Evolutionary conservation across 2,797 vertebrate species (phyloP), one percentile per base, ranked within the genome.

Genomic region (Hafferia zeledoni): DNA sequence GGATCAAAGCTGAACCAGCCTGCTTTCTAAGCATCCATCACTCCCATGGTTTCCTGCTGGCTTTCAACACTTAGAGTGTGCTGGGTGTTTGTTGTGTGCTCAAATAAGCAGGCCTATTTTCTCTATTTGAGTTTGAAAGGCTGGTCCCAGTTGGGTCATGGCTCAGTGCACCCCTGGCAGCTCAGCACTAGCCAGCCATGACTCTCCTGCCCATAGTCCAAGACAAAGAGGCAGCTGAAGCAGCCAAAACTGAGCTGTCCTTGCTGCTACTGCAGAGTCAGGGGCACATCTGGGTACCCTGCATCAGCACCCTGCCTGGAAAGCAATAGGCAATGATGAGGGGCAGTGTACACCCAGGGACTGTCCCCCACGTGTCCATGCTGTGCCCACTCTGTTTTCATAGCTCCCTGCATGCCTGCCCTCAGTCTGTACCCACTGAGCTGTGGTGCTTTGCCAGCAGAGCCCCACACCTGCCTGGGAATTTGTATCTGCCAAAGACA

Each of bases 361-460:
- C 33, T 37, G 46, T 41, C 6, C 55, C 16, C 2, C 2, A 22
- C 56, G 27, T 59, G 44, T 55, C 9, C 0, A 3, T 55, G 47
- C 52, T 74, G 47, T 44, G 30, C 23, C 24, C 44, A 43, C 44
- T 7, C 0, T 0, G 27, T 5, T 24, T 63, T 70, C 2, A 0
- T 4, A 41, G 18, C 52, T 33, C 60, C 18, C 39, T 28, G n/a
- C 39, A 35, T 11, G 67, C 39, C 27, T 83, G 49, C 35, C 72
- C 10, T 0, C 5, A 37, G 14, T 13, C 35, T 1, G 2, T 17
- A 35, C 31, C 3, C 1, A 25, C 10, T 0, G 5, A 84, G 41
- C 35, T 8, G 1, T 0, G 22, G 37, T 28, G 59, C 22, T 78
- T 61, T 46, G 43, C 41, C 60, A 50, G 50, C 1, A 0, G 55